Evolutionary conservation across 92 coral and sea anemone genomes (phyloP), one percentile per base, ranked within the genome.

Genomic region (Zoanthus solanderi): DNA sequence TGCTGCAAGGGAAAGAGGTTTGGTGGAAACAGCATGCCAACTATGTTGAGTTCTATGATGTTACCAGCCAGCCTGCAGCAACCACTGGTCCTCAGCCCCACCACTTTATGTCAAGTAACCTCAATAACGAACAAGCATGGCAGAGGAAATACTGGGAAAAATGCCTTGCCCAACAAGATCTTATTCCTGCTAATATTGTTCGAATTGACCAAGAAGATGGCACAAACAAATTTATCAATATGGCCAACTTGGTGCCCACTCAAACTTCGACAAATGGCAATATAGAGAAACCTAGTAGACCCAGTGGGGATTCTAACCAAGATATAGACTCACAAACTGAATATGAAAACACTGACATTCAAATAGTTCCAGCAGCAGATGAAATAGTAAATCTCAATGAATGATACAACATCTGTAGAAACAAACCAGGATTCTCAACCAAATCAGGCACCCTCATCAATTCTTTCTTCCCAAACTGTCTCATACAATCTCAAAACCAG

Each of bases 11-110:
- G 42, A 37, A 37, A 1, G 42, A 37, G 42, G 42, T 37, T 37
- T 37, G 42, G 42, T 37, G 42, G 83, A 71, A 60, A 53, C 4
- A 81, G 9, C 46, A 29, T 16, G 86, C 61, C 8, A 23, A 81
- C 15, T n/a, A 52, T 4, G 46, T 81, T 17, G 86, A 81, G 18
- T 81, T 81, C 44, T 32, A 79, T 79, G 84, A 81, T 61, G 86
- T 81, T 52, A 60, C 86, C 9, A 34, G 67, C 13, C n/a, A 29
- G 15, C 83, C 83, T 17, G 29, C 23, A 31, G 45, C 42, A 37
- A 37, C 9, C 30, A 28, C 48, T 17, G 76, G 86, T 28, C 86
- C 86, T 42, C 74, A 57, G 42, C 86, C 45, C 6, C 86, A 81
- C 58, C 86, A 81, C 46, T 81, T 81, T 37, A 37, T 78, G 44